Conservation (phyloP, 2,888 invertebrate genomes). For the Camponotus fellah region DNA sequence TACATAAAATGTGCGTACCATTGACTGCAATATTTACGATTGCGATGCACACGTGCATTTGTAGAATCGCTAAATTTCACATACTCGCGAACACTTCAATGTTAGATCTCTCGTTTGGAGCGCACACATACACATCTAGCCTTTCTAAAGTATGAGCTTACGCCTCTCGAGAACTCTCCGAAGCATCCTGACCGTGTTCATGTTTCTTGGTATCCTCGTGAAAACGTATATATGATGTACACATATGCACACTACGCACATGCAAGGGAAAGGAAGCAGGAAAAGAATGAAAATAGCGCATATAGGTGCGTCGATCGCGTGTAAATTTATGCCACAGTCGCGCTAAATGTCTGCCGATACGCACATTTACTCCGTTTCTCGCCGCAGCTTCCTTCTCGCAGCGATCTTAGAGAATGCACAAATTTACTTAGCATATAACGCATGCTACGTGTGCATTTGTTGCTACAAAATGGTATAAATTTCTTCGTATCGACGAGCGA, state of each 20-base stretch:
- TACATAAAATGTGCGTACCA: constrained; percentile 6
- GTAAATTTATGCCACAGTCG: constrained; percentile 81
- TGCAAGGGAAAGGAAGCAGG: constrained; percentile 41
- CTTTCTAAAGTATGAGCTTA: constrained; percentile 28
- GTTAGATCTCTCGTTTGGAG: constrained; percentile 7
- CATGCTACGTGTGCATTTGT: constrained; percentile 8
- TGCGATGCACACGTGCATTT: constrained; percentile 17
- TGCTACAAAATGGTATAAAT: constrained; percentile 15
- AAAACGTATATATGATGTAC: constrained; percentile 10
- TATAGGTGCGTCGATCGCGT: constrained; percentile 73
- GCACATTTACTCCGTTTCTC: constrained; percentile 70
- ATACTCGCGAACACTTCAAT: not conserved
- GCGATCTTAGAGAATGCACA: constrained; percentile 16
- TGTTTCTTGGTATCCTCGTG: constrained; percentile 13
- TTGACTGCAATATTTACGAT: constrained; percentile 31
- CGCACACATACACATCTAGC: not conserved
- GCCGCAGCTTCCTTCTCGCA: not conserved
- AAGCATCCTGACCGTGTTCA: not conserved
- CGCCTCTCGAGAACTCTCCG: constrained; percentile 17
- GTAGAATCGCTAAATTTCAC: constrained; percentile 8
- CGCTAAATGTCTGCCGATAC: constrained; percentile 78
- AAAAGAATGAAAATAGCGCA: constrained; percentile 55
- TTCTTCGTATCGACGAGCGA: constrained; percentile 10
- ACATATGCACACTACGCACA: constrained; percentile 31
- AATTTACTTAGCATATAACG: constrained; percentile 36